Percentiles rank a stretch among this genome's conserved stretches.
Evolutionary conservation across 2,888 invertebrate genomes (phyloP).

Genomic region (Amiota mariae): DNA sequence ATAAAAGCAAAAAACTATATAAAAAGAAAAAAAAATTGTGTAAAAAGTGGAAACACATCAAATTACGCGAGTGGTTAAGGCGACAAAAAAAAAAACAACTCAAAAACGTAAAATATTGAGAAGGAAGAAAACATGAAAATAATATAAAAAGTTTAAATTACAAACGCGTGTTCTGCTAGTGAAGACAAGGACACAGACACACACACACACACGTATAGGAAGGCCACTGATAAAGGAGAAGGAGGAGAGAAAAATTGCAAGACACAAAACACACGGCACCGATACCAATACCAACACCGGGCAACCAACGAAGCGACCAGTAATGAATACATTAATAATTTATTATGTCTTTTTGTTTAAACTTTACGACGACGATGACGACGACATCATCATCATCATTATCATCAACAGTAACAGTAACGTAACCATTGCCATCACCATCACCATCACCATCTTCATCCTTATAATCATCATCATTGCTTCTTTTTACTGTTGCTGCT

Average conservation of each 20-base stretch:
- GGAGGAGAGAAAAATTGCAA: not conserved
- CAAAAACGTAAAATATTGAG: not conserved
- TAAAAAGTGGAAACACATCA: not conserved
- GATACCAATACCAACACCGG: not conserved
- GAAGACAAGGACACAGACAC: not conserved
- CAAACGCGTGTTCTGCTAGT: slow-evolving; percentile 12
- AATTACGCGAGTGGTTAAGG: not conserved
- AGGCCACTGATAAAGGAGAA: too few relatives aligned
- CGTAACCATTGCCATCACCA: not conserved
- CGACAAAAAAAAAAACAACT: not conserved
- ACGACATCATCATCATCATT: not conserved
- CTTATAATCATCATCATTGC: too few relatives aligned
- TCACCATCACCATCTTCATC: too few relatives aligned
- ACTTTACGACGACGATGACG: slow-evolving; percentile 14
- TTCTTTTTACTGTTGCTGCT: not conserved
- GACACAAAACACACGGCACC: not conserved
- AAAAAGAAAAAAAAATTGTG: not conserved
- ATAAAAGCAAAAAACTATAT: not conserved
- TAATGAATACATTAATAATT: slow-evolving; percentile 62
- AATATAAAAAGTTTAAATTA: slow-evolving; percentile 27
- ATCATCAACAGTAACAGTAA: not conserved
- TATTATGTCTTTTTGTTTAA: slow-evolving; percentile 41
- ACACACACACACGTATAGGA: not conserved
- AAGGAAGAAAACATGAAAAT: not conserved
- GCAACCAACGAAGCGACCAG: slow-evolving; percentile 23